A percentile compares a stretch with the other conserved stretches of the same genome.
Conservation (phyloP, 2,113 vertebrate species). For the Chamaea fasciata region DNA sequence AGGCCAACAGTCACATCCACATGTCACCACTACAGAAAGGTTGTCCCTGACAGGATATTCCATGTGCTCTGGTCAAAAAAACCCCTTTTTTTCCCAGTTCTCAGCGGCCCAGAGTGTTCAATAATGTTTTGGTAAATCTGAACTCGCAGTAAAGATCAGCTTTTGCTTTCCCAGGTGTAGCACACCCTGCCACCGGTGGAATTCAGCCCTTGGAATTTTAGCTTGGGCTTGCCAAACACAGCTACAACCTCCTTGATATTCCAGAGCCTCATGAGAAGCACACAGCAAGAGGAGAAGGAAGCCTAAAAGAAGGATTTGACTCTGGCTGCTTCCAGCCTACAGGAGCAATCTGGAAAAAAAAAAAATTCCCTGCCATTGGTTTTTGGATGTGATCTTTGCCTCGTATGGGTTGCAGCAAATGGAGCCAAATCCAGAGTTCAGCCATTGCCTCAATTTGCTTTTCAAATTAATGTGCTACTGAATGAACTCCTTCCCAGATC, state of each 20-base stretch:
- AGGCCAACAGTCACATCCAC: not conserved
- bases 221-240: not conserved
- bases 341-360: slow-evolving; percentile 5
- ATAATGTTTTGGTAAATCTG: not conserved
- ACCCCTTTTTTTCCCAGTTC: not conserved
- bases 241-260: not conserved
- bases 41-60: not conserved
- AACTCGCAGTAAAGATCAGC: not conserved
- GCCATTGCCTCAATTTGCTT: slow-evolving; percentile 22
- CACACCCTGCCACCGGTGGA: not conserved
- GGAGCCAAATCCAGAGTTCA: slow-evolving; percentile 27
- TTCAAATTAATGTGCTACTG: slow-evolving; percentile 18
- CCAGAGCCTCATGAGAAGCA: not conserved
- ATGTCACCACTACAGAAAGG: not conserved
- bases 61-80: not conserved
- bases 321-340: not conserved
- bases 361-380: not conserved
- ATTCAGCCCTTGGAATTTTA: not conserved
- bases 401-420: not conserved
- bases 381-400: slow-evolving; percentile 47
- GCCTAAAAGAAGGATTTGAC: not conserved
- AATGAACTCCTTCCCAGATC: not conserved
- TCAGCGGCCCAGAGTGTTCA: not conserved
- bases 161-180: not conserved
- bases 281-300: not conserved